Conservation (phyloP, 1,140 invertebrate species). For the Philopotamus ludificatus region DNA sequence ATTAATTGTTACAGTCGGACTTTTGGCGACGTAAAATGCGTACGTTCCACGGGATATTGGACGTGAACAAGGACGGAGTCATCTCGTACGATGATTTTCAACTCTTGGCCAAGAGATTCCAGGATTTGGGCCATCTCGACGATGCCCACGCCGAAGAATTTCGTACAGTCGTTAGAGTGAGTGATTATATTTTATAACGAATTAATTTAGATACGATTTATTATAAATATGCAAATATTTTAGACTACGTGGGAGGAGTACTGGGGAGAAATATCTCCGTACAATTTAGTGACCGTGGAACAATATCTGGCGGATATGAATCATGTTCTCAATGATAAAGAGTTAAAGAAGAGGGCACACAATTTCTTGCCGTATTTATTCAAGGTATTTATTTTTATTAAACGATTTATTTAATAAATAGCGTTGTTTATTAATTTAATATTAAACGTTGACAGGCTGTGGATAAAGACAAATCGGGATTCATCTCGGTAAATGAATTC, state of each 20-base stretch:
- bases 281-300: conserved; percentile 76
- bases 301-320: conserved; percentile 79
- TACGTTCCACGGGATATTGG: conserved; percentile 74
- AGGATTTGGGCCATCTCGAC: conserved; percentile 68
- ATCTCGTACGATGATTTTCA: conserved; percentile 78
- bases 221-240: conserved; percentile 37
- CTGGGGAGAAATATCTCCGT: conserved; percentile 78
- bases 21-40: conserved; percentile 91
- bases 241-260: conserved; percentile 78
- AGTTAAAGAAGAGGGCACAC: conserved; percentile 69
- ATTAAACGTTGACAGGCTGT: conserved; percentile 63
- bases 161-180: conserved; percentile 63
- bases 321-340: conserved; percentile 73
- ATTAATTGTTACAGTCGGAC: conserved; percentile 64
- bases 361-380: conserved; percentile 77
- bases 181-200: conserved; percentile 17
- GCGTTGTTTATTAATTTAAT: background rate
- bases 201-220: background rate
- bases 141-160: conserved; percentile 65
- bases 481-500: conserved; percentile 77
- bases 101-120: conserved; percentile 70
- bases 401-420: background rate
- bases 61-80: conserved; percentile 83
- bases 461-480: conserved; percentile 74
- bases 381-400: conserved; percentile 57